phyloP scores from a whole-genome alignment of 1,140 invertebrate species.

The Zeugodacus cucurbitae region DNA sequence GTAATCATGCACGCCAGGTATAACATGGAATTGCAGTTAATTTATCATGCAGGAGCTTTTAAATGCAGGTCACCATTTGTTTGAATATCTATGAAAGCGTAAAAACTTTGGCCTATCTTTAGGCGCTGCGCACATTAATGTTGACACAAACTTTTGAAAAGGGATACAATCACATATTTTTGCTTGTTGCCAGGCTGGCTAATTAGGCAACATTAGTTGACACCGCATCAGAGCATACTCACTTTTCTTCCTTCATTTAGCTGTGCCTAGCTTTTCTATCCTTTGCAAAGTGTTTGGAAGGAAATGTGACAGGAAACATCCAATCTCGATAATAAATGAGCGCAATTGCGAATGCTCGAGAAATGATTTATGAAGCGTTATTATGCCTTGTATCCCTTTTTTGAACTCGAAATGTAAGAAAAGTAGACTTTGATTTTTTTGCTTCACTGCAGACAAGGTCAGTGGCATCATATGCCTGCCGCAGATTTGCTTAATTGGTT shows the following conservation, averaged over 20 bases:
- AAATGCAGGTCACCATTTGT: not conserved
- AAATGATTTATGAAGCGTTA: not conserved
- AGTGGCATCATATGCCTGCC: not conserved
- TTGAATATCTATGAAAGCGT: not conserved
- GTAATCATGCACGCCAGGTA: not conserved
- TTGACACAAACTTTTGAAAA: not conserved
- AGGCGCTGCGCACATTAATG: not conserved
- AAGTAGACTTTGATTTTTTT: not conserved
- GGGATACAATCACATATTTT: not conserved
- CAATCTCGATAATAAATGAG: not conserved
- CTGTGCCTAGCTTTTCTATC: not conserved
- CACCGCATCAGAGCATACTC: not conserved
- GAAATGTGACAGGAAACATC: not conserved
- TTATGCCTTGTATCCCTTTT: not conserved
- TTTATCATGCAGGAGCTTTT: not conserved
- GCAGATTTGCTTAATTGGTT: too few relatives aligned
- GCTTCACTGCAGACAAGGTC: not conserved
- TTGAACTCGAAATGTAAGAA: not conserved
- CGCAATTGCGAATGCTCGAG: not conserved
- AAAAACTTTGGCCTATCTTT: not conserved
- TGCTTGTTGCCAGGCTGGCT: not conserved
- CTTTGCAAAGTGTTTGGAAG: not conserved
- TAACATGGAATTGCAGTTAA: not conserved
- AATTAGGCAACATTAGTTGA: conserved; percentile 13
- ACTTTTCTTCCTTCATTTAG: not conserved